Evolutionary conservation across 92 coral and sea anemone species (phyloP), one percentile per base, ranked within the genome.

Genomic region (Metridium senile): DNA sequence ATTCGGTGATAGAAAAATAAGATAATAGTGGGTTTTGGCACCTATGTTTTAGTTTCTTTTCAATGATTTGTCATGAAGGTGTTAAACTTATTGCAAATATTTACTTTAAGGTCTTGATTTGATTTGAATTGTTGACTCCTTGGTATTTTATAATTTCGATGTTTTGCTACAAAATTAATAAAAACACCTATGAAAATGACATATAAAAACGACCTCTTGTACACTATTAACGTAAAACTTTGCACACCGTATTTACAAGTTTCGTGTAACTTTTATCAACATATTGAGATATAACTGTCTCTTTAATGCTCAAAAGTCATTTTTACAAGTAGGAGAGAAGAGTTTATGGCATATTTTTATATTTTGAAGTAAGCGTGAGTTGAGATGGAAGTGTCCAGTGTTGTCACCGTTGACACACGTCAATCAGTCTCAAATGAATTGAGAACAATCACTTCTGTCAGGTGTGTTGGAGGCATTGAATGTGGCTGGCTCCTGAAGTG

Each of bases 1-100:
- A 85, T 82, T 70, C 80, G 80, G 81, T 89, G 91, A 84, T 91
- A 89, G 81, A 90, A 82, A 91, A 91, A 91, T 91, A 89, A 88
- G 97, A 79, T 79, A 82, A 83, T 89, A 54, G 72, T 76, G 56
- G 80, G 71, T 80, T 78, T 84, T 80, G 49, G 67, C 93, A 75
- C 88, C 89, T 88, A 78, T 87, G 86, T 82, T 75, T 78, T 85
- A 82, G 89, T 81, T 79, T 84, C 73, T 90, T 68, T 77, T 86
- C 84, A 86, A 80, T 66, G 80, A 74, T 91, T 87, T 91, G 84
- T 87, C 90, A 85, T 91, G 85, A 88, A 79, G 87, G 79, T 66
- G 85, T 67, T 82, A 84, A 74, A 84, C 76, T 80, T 72, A 53
- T 78, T 86, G 78, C 74, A 56, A 81, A 66, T 81, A 80, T 78